These are phyloP conservation scores for Palythoa heliodiscus DNA, from an alignment of 92 coral and sea anemone genomes.

Conservation along the genomic window DNA sequence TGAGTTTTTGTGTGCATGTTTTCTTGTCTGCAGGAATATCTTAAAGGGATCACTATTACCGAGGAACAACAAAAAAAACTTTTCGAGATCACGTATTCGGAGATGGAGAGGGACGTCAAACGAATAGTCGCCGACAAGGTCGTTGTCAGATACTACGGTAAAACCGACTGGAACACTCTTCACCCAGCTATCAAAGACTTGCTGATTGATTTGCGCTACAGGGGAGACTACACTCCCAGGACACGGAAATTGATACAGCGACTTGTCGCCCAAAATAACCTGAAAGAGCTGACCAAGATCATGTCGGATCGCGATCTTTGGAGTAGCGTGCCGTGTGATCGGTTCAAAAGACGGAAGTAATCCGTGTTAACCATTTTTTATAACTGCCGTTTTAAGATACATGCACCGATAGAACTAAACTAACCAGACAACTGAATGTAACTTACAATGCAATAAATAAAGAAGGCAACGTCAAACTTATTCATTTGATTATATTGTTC, in stretches of 20 bases:
- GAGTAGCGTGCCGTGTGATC: slow-evolving; percentile 36
- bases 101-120: slow-evolving; percentile 35
- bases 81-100: slow-evolving; percentile 40
- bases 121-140: slow-evolving; percentile 27
- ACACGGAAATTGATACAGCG: slow-evolving; percentile 38
- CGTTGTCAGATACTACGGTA: slow-evolving; percentile 36
- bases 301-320: slow-evolving; percentile 31
- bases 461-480: neutral
- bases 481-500: neutral
- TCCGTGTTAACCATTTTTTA: neutral
- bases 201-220: slow-evolving; percentile 43
- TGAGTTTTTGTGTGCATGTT: neutral
- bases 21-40: neutral
- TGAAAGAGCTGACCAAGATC: slow-evolving; percentile 20
- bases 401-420: neutral
- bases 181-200: slow-evolving; percentile 40
- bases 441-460: neutral
- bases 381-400: neutral
- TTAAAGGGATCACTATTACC: neutral
- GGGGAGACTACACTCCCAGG: slow-evolving; percentile 50
- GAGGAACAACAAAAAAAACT: slow-evolving; percentile 36
- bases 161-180: slow-evolving; percentile 39
- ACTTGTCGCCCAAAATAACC: slow-evolving; percentile 27
- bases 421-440: no score
- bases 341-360: slow-evolving; percentile 40